Percentiles rank a stretch among this genome's conserved stretches.
phyloP scores from a whole-genome alignment of 30 jellyfish, hydroid and myxozoan genomes.

The Cassiopea andromeda region DNA sequence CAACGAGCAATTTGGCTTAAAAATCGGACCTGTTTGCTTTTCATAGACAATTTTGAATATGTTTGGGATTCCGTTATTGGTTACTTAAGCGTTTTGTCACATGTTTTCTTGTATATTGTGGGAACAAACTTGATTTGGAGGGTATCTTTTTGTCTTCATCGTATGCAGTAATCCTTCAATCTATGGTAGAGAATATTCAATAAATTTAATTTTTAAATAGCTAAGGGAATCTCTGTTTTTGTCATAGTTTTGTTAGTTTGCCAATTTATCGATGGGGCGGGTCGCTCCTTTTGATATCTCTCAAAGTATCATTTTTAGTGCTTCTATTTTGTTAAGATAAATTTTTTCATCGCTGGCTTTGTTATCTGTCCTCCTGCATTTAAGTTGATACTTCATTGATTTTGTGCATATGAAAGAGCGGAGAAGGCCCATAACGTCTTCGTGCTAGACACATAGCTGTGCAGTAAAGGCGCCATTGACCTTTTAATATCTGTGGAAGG shows the following conservation, averaged over 20 bases:
- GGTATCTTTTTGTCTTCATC: slow-evolving; percentile 5
- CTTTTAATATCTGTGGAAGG: no score
- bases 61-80: slow-evolving; percentile 30
- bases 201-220: slow-evolving; percentile 14
- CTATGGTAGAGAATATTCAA: slow-evolving; percentile 13
- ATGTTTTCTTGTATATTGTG: slow-evolving; percentile 49
- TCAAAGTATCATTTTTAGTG: slow-evolving; percentile 2
- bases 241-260: slow-evolving; percentile 12
- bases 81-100: slow-evolving; percentile 22
- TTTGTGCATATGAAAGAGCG: no score
- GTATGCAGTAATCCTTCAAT: not conserved
- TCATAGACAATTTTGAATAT: slow-evolving; percentile 49
- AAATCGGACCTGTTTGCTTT: slow-evolving; percentile 92
- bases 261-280: slow-evolving; percentile 2
- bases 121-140: slow-evolving; percentile 42
- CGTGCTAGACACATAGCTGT: no score
- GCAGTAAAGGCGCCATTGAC: no score
- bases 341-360: not conserved
- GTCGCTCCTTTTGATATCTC: not conserved
- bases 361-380: not conserved
- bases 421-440: no score
- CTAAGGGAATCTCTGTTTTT: not conserved
- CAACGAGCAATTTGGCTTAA: slow-evolving; percentile 88
- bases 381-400: not conserved
- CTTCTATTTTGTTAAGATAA: not conserved